phyloP scores from a whole-genome alignment of 2,113 vertebrate species.

The Pseudopipra pipra region DNA sequence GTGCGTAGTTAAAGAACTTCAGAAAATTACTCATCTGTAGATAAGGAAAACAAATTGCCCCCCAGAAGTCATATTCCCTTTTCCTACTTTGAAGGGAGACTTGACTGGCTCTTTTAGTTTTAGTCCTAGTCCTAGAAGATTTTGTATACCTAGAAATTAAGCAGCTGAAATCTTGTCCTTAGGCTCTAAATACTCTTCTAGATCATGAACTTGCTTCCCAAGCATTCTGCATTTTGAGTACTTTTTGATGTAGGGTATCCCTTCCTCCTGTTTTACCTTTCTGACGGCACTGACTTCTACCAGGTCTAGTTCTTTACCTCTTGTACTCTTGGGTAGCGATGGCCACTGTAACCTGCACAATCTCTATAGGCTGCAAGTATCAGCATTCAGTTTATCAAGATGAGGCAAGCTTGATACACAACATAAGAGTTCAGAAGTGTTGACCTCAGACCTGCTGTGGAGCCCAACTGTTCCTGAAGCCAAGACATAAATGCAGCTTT shows the following conservation, averaged over 20 bases:
- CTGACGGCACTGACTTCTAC: neutral
- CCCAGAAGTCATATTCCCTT: neutral
- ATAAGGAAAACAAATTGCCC: neutral
- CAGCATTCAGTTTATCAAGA: neutral
- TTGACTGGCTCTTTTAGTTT: neutral
- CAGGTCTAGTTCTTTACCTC: neutral
- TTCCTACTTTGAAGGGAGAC: neutral
- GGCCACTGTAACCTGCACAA: neutral
- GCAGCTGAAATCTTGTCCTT: neutral
- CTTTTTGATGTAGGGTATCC: neutral
- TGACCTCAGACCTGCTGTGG: neutral
- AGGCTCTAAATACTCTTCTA: neutral
- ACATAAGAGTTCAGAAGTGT: neutral
- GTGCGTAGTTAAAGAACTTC: neutral
- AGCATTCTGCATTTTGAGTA: neutral
- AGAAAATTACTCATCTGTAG: neutral
- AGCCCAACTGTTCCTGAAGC: neutral
- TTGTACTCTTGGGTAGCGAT: neutral
- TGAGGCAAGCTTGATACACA: neutral
- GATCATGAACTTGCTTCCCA: neutral
- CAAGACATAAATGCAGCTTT: neutral
- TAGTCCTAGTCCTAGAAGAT: neutral
- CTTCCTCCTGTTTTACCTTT: neutral
- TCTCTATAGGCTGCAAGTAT: neutral
- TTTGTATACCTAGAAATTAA: neutral